Percentiles rank a stretch among this genome's conserved stretches.
Evolutionary conservation across 2,113 vertebrate genomes (phyloP).

Genomic region (Mystacornis crossleyi): DNA sequence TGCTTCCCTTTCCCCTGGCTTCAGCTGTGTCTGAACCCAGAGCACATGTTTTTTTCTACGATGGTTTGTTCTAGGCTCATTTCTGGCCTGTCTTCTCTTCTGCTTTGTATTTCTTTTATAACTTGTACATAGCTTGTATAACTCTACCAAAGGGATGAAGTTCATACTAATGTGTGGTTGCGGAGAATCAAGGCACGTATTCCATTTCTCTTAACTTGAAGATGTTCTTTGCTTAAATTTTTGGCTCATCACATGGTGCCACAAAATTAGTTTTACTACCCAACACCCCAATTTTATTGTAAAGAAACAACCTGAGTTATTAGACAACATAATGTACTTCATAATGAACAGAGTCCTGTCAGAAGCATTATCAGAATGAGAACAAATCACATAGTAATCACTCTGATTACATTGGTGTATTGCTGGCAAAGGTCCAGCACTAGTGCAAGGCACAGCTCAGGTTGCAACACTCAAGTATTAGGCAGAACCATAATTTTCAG

Average conservation of each 20-base stretch:
- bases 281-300: background rate
- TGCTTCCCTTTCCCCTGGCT: background rate
- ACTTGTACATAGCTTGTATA: background rate
- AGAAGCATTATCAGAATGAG: background rate
- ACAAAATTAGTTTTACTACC: background rate
- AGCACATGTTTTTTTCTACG: rapidly evolving
- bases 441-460: background rate
- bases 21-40: background rate
- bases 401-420: background rate
- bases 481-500: background rate
- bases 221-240: background rate
- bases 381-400: background rate
- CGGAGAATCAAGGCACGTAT: rapidly evolving
- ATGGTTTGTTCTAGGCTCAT: background rate
- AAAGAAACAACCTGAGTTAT: background rate
- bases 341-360: background rate
- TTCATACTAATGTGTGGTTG: background rate
- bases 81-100: background rate
- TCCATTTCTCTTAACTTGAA: background rate
- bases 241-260: background rate
- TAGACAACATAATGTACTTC: background rate
- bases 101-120: background rate
- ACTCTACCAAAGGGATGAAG: background rate
- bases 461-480: background rate
- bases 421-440: background rate